Evolutionary conservation across 1,140 invertebrate species (phyloP).

Genomic region (Magallana gigas): DNA sequence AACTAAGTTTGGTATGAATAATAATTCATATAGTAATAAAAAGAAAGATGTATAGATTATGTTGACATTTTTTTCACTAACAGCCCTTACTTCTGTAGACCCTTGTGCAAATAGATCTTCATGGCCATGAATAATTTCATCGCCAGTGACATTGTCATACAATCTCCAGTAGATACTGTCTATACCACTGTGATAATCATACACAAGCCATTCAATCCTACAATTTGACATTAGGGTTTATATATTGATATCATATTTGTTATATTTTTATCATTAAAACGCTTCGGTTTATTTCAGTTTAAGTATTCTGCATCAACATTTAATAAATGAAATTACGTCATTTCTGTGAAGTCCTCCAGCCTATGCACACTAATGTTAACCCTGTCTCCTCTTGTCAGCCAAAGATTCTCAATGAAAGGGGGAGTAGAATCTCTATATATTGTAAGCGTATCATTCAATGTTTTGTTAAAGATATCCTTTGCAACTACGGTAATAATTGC

Average conservation of each 20-base stretch:
- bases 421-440: conserved; percentile 47
- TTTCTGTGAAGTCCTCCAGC: background rate
- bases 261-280: no score
- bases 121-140: conserved; percentile 55
- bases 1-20: no score
- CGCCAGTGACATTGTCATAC: conserved; percentile 57
- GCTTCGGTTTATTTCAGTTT: no score
- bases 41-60: no score
- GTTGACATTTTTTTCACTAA: no score
- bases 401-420: conserved; percentile 45
- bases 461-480: conserved; percentile 18
- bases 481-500: conserved; percentile 27
- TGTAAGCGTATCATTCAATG: conserved; percentile 19
- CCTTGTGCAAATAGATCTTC: conserved; percentile 55
- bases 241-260: no score
- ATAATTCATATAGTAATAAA: no score
- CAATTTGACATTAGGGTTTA: background rate
- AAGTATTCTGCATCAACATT: no score
- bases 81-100: conserved; percentile 40
- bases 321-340: no score
- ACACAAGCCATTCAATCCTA: conserved; percentile 64
- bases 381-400: conserved; percentile 48
- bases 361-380: conserved; percentile 17
- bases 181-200: conserved; percentile 63
- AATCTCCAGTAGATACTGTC: conserved; percentile 59